Conservation (phyloP, 53 echinoderm and acorn worm genomes). For the Patiria pectinifera region DNA sequence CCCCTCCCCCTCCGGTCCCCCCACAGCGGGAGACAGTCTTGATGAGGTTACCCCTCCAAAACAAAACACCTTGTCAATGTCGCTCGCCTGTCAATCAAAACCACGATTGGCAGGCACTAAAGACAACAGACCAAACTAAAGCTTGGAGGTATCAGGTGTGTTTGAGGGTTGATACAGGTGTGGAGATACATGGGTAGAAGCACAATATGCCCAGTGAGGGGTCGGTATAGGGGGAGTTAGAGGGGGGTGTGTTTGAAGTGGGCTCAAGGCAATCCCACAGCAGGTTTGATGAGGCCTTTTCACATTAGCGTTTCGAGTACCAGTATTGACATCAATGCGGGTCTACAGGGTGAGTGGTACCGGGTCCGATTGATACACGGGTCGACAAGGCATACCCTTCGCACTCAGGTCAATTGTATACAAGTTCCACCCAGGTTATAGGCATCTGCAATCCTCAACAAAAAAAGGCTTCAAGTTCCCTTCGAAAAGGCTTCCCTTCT, state of each 20-base stretch:
- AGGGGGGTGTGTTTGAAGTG: constrained; percentile 2
- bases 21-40: constrained; percentile 36
- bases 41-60: constrained; percentile 14
- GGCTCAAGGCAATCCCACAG: not conserved
- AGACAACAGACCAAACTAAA: constrained; percentile 39
- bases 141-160: constrained; percentile 24
- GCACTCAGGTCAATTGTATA: too few species aligned
- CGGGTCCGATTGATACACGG: too few species aligned
- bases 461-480: too few species aligned
- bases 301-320: too few species aligned
- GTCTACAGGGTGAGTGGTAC: too few species aligned
- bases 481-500: too few species aligned
- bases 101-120: constrained; percentile 18
- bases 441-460: too few species aligned
- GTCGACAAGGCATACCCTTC: too few species aligned
- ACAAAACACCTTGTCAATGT: constrained; percentile 30
- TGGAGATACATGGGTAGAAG: constrained; percentile 36
- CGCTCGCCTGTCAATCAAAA: constrained; percentile 22
- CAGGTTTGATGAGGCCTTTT: not conserved
- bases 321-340: too few species aligned
- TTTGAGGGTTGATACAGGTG: constrained; percentile 37
- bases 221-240: constrained; percentile 5
- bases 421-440: too few species aligned
- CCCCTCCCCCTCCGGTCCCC: too few species aligned
- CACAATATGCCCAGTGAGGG: constrained; percentile 37